phyloP scores from a whole-genome alignment of 1,140 invertebrate genomes.

The Steinernema khuongi region DNA sequence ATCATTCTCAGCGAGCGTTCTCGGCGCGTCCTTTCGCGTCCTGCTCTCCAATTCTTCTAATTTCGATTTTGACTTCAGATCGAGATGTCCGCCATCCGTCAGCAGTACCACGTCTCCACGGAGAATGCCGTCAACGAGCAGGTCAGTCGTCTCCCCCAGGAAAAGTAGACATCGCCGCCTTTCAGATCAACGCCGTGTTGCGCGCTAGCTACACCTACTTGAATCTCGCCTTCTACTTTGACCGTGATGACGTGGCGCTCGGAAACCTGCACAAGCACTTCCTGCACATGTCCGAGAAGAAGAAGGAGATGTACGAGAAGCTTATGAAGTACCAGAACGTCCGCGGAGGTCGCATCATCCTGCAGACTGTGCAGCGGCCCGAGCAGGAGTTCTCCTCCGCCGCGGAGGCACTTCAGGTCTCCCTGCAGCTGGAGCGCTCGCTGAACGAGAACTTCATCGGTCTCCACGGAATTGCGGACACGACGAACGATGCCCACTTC shows the following conservation, averaged over 20 bases:
- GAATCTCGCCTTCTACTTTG: constrained; percentile 75
- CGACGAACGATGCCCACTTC: constrained; percentile 67
- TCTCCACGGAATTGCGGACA: constrained; percentile 67
- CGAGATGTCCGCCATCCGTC: constrained; percentile 20
- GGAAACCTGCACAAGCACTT: constrained; percentile 70
- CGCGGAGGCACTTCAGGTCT: constrained; percentile 68
- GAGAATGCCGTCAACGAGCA: constrained; percentile 22
- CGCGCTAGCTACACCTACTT: constrained; percentile 76
- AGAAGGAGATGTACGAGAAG: constrained; percentile 70
- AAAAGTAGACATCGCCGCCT: background rate
- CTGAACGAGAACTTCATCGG: constrained; percentile 71
- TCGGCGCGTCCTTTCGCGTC: background rate
- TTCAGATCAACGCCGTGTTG: constrained; percentile 78
- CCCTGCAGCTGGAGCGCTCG: constrained; percentile 70
- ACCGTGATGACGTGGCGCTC: constrained; percentile 73
- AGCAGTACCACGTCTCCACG: constrained; percentile 8
- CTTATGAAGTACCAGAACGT: constrained; percentile 75
- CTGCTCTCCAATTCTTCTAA: background rate
- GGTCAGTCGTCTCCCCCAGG: background rate
- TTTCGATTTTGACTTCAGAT: background rate
- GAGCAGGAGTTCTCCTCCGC: constrained; percentile 65
- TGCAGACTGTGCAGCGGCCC: constrained; percentile 63
- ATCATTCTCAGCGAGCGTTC: background rate
- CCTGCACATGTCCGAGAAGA: constrained; percentile 69
- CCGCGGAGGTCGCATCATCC: constrained; percentile 64